Base-by-base conservation (phyloP, 1,140 invertebrate species). In the Drosophila simulans region DNA sequence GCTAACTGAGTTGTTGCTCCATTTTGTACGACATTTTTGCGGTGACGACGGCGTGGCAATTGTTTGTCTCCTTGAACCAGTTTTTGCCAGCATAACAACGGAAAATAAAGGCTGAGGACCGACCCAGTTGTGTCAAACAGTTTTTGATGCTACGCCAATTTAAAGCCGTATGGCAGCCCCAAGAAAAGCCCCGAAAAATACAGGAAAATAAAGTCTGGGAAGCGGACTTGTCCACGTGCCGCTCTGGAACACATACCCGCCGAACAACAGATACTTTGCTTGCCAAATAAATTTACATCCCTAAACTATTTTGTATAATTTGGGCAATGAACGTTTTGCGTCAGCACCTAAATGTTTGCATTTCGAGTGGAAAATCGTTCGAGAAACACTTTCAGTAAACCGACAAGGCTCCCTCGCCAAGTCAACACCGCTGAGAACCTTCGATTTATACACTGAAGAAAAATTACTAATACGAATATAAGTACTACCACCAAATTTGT, bases 51-150 rank as follows among this genome's bases (percentile, higher is more conserved):
- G 10, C 43, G 49, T 17, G 64, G 78, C 82, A 77, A 82, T 83
- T 88, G 84, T 66, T 88, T 88, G 80, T 83, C 84, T 88, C 83
- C 83, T 88, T 88, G 83, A 88, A 89, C 84, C 80, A 88, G 84
- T 83, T 88, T 76, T 88, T 76, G 34, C 65, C 43, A 40, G n/a
- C 43, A 60, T 45, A 70, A 48, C 51, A 39, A 34, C 42, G 59
- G 54, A 71, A 49, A 49, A 49, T 27, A 74, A 73, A 43, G 25
- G 37, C 69, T 42, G 51, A 51, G 17, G 25, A 72, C 49, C 54
- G 54, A 71, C 64, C 39, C 59, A 62, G 84, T 89, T 88, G 59
- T 88, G 83, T 79, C 84, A 83, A 72, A 70, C 46, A 54, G 45
- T 64, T 59, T 59, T 43, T 62, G 64, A 69, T 55, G 78, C 40